phyloP scores from a whole-genome alignment of 2,888 invertebrate genomes.

The Polymixis lichenea region DNA sequence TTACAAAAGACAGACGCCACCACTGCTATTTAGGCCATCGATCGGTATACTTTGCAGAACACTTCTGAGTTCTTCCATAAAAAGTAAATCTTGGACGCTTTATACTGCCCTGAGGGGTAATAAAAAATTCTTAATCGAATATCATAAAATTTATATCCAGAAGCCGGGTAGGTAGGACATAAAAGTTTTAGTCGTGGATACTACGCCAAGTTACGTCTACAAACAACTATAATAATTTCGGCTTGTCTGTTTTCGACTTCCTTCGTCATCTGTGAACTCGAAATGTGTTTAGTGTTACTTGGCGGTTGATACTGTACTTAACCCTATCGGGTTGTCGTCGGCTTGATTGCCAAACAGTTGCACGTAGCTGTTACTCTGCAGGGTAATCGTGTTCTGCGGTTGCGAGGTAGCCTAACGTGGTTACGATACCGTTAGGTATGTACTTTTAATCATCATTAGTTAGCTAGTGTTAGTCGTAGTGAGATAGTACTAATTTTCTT shows the following conservation, averaged over 20 bases:
- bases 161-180: constrained; percentile 9
- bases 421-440: constrained; percentile 14
- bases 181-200: constrained; percentile 29
- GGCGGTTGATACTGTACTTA: not conserved
- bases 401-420: constrained; percentile 27
- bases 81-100: constrained; percentile 31
- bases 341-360: constrained; percentile 35
- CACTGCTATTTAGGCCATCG: constrained; percentile 24
- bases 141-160: constrained; percentile 39
- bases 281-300: constrained; percentile 9
- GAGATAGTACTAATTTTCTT: constrained; percentile 10
- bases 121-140: constrained; percentile 50
- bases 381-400: constrained; percentile 53
- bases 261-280: not conserved
- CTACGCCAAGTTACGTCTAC: constrained; percentile 12
- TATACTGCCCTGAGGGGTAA: constrained; percentile 22
- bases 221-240: not conserved
- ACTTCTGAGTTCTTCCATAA: constrained; percentile 33
- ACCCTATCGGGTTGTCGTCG: not conserved
- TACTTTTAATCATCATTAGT: constrained; percentile 24
- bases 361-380: constrained; percentile 9
- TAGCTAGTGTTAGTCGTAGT: constrained; percentile 15
- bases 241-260: not conserved
- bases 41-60: constrained; percentile 12
- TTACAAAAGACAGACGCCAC: not conserved